Evolutionary conservation across 2,113 vertebrate genomes (phyloP), one percentile per base, ranked within the genome.

Genomic region (Stomatorhinus ivindoensis): DNA sequence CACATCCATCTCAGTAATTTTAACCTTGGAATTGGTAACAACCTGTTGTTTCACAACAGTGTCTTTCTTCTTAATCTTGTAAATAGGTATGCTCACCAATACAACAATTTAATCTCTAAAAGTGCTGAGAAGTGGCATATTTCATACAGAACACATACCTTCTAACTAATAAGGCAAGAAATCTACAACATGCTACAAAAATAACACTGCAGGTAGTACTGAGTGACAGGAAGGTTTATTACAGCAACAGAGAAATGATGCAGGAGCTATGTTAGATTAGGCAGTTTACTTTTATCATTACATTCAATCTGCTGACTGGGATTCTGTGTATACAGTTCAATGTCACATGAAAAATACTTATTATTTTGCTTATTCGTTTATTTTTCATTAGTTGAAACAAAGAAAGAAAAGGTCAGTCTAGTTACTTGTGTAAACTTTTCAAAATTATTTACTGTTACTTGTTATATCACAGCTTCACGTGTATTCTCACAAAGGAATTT

Each of bases 1-100:
- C 7, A 55, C 11, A 92, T 50, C 5, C 46, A 91, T 91, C 11
- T 7, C 86, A 88, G 80, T 88, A 88, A 1, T 89, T 89, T 87
- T 92, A 19, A 1, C 1, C 61, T 85, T 90, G 82, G 89, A 55
- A 80, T 65, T 39, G 69, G 24, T 51, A 42, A 85, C 89, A 87
- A 27, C 50, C 48, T 35, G 51, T 76, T 73, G 24, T 65, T 58
- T 46, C 35, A 50, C 24, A 24, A n/a, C 47, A 31, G 27, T 50
- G 2, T 46, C 24, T 55, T 42, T 35, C 50, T 55, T 50, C n/a
- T 24, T 86, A 50, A 50, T 27, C 84, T 86, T 35, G 48, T 86
- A 53, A 31, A 3, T 51, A 51, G 4, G 47, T 50, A 2, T 31
- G 27, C 85, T 86, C 85, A 44, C 80, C 42, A 9, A 83, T 83